Conservation (phyloP, 2,113 vertebrate genomes). For the Phocoena phocoena region DNA sequence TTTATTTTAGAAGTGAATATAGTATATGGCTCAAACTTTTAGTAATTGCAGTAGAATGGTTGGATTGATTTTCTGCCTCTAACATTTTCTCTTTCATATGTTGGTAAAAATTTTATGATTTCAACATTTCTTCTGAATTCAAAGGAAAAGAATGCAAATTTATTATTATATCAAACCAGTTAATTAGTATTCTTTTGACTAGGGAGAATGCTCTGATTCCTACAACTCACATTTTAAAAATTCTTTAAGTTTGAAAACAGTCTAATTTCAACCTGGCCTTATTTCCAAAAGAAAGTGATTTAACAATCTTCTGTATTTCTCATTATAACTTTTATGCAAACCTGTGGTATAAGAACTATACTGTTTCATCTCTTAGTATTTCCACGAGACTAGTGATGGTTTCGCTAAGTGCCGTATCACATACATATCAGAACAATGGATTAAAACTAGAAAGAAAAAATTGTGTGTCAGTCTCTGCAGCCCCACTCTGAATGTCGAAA, state of each 20-base stretch:
- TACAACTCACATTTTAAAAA: slow-evolving; percentile 23
- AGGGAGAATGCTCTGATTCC: neutral
- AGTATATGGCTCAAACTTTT: slow-evolving; percentile 30
- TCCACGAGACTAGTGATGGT: neutral
- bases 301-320: slow-evolving; percentile 40
- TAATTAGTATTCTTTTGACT: slow-evolving; percentile 30
- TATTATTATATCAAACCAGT: slow-evolving; percentile 2
- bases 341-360: neutral
- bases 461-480: neutral
- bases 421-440: slow-evolving; percentile 11
- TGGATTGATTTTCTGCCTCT: slow-evolving; percentile 50
- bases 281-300: slow-evolving; percentile 44
- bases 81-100: slow-evolving; percentile 19
- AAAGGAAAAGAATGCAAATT: neutral
- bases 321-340: slow-evolving; percentile 37
- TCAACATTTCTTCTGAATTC: slow-evolving; percentile 33
- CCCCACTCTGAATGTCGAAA: neutral
- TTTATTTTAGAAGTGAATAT: slow-evolving; percentile 19
- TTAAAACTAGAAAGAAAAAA: slow-evolving; percentile 38
- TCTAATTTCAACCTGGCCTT: slow-evolving; percentile 20
- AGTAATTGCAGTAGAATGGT: neutral
- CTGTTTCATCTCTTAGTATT: slow-evolving; percentile 36
- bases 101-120: slow-evolving; percentile 27
- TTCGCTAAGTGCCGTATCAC: neutral
- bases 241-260: slow-evolving; percentile 14